A percentile compares a stretch with the other conserved stretches of the same genome.
These are phyloP conservation scores for Morone chrysops DNA, from an alignment of 2,113 vertebrate species.

Conservation along the genomic window DNA sequence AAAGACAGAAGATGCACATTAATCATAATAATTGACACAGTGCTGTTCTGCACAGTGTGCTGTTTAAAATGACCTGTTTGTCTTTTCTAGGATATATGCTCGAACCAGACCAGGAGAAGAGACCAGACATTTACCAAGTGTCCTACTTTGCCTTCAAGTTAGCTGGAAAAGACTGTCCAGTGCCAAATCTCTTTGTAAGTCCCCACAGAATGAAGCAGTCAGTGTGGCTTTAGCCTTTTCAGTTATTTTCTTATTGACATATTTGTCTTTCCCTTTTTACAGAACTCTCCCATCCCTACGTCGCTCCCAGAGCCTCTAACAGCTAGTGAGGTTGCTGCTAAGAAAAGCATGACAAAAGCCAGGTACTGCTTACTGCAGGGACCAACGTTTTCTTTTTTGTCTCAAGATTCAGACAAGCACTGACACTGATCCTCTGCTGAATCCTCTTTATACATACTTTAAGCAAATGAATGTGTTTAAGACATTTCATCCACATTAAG, in stretches of 20 bases:
- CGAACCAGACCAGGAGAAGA: conserved; percentile 93
- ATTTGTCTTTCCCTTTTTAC: not conserved
- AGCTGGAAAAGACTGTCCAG: conserved; percentile 93
- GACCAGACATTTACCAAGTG: conserved; percentile 98
- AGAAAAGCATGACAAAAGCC: conserved; percentile 96
- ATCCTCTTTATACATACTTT: no score
- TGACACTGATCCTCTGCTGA: not conserved
- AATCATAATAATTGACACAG: rapidly evolving
- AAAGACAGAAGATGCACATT: not conserved
- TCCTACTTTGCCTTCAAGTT: conserved; percentile 96
- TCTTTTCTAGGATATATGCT: conserved; percentile 92
- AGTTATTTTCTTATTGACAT: not conserved
- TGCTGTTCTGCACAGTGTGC: not conserved
- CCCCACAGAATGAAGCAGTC: not conserved
- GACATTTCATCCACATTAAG: not conserved
- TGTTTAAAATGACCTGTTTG: not conserved
- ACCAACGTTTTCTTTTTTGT: not conserved
- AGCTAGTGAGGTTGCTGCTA: conserved; percentile 95
- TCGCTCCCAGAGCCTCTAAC: conserved; percentile 94
- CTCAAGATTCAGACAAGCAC: not conserved
- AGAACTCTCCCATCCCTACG: conserved; percentile 93
- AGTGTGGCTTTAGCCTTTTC: not conserved
- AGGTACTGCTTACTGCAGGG: conserved; percentile 82
- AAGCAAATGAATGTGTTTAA: not conserved
- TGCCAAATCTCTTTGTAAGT: conserved; percentile 97